These are phyloP conservation scores for Diadegma fenestrale DNA, from an alignment of 2,888 invertebrate species.

Conservation along the genomic window DNA sequence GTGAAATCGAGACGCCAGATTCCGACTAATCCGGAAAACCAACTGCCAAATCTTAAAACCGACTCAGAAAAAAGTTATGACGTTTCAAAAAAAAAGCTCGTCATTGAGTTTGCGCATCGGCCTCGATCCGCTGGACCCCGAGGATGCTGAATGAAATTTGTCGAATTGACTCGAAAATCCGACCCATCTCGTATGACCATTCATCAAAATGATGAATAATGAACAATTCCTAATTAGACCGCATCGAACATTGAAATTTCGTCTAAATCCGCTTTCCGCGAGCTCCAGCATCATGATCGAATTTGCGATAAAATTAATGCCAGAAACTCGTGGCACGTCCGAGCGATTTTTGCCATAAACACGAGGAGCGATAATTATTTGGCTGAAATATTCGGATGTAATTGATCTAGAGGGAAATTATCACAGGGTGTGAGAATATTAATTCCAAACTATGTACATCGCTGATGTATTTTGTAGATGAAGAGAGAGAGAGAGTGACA, in stretches of 20 bases:
- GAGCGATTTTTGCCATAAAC: constrained; percentile 69
- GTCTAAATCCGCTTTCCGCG: neutral
- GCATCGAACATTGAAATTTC: constrained; percentile 24
- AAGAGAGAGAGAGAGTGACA: constrained; percentile 52
- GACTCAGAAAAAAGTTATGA: neutral
- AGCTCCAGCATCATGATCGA: neutral
- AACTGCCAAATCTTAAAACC: too few species aligned
- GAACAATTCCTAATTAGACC: constrained; percentile 32
- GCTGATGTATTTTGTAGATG: constrained; percentile 19
- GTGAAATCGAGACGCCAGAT: too few species aligned
- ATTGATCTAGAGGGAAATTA: constrained; percentile 83
- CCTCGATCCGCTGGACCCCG: too few species aligned
- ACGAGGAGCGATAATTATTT: constrained; percentile 81
- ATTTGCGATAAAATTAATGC: constrained; percentile 50
- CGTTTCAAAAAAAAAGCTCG: too few species aligned
- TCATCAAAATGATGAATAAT: constrained; percentile 35
- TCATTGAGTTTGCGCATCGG: too few species aligned
- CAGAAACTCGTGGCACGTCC: constrained; percentile 32
- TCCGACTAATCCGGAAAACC: too few species aligned
- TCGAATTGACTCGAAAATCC: constrained; percentile 11
- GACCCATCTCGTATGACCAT: neutral
- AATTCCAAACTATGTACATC: constrained; percentile 40
- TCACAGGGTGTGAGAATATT: constrained; percentile 76
- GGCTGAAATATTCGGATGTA: constrained; percentile 79
- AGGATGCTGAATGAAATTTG: constrained; percentile 1